Evolutionary conservation across 2,797 vertebrate species (phyloP).

Genomic region (Cottoperca gobio): DNA sequence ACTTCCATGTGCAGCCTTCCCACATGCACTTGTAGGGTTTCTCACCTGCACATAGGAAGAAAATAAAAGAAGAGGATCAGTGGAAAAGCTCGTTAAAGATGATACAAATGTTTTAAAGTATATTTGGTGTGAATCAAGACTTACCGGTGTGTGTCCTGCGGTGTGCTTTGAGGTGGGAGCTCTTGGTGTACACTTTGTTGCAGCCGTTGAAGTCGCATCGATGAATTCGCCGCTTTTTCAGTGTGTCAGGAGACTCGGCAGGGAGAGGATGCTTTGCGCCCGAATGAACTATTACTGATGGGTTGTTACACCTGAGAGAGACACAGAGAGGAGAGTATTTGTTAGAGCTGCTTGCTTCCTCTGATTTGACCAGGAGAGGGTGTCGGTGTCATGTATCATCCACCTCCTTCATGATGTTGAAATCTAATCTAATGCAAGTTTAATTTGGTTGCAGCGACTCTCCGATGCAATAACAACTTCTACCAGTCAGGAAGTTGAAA

Average conservation of each 20-base stretch:
- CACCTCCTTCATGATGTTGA: constrained; percentile 10
- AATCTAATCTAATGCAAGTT: constrained; percentile 18
- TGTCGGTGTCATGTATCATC: neutral
- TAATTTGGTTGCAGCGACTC: constrained; percentile 23
- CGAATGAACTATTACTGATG: constrained; percentile 93
- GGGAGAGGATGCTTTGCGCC: constrained; percentile 89
- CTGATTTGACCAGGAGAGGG: constrained; percentile 46
- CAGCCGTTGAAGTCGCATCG: constrained; percentile 95
- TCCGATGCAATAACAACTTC: constrained; percentile 38
- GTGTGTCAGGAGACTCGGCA: constrained; percentile 93
- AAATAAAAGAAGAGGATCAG: neutral
- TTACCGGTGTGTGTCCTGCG: constrained; percentile 97
- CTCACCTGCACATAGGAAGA: constrained; percentile 86
- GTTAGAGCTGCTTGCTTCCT: neutral
- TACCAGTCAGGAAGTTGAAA: constrained; percentile 59
- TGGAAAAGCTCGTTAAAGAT: neutral
- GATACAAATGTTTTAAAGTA: neutral
- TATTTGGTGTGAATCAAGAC: neutral
- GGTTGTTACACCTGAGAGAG: constrained; percentile 86
- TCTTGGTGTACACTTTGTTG: constrained; percentile 99
- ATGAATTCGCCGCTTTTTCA: constrained; percentile 95
- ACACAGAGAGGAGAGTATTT: neutral
- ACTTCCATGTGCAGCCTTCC: constrained; percentile 99
- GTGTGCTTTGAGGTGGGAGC: constrained; percentile 98
- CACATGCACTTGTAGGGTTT: constrained; percentile 98